A percentile compares a stretch with the other conserved stretches of the same genome.
These are phyloP conservation scores for Coenobita brevimanus DNA, from an alignment of 1,140 invertebrate genomes.

Conservation along the genomic window DNA sequence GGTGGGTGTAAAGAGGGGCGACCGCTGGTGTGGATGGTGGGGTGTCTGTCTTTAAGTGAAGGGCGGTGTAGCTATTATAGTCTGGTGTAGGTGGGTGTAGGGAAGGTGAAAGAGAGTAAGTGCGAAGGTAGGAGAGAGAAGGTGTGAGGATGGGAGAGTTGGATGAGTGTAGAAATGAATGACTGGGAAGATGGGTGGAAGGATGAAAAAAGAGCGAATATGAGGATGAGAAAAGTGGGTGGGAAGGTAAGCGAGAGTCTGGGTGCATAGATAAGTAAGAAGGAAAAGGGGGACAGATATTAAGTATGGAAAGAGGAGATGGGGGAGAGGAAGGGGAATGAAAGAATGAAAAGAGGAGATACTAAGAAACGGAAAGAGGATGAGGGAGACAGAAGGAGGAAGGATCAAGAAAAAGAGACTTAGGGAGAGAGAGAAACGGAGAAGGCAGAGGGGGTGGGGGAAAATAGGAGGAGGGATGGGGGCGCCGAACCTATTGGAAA, in stretches of 20 bases:
- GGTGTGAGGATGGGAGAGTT: too few species aligned
- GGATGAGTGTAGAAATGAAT: too few species aligned
- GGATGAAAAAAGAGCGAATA: not conserved
- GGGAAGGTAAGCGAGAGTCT: not conserved
- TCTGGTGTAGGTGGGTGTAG: too few species aligned
- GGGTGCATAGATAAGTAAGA: not conserved
- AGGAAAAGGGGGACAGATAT: too few species aligned
- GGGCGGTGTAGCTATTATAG: conserved; percentile 36
- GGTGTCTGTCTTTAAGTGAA: conserved; percentile 34
- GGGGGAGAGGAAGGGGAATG: too few species aligned
- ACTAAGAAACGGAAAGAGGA: too few species aligned
- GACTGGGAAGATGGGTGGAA: conserved; percentile 41
- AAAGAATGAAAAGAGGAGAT: too few species aligned
- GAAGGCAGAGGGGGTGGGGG: not conserved
- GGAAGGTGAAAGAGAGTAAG: too few species aligned
- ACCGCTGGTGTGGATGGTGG: not conserved
- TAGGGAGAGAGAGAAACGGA: not conserved
- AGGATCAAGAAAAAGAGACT: too few species aligned
- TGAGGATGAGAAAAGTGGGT: not conserved
- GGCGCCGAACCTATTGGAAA: not conserved
- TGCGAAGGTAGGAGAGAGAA: too few species aligned
- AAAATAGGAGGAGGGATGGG: not conserved
- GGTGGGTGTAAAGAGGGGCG: not conserved
- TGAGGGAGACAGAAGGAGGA: too few species aligned
- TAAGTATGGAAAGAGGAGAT: too few species aligned